Evolutionary conservation across 2,888 invertebrate species (phyloP), one percentile per base, ranked within the genome.

Genomic region (Drosophila demipolita): DNA sequence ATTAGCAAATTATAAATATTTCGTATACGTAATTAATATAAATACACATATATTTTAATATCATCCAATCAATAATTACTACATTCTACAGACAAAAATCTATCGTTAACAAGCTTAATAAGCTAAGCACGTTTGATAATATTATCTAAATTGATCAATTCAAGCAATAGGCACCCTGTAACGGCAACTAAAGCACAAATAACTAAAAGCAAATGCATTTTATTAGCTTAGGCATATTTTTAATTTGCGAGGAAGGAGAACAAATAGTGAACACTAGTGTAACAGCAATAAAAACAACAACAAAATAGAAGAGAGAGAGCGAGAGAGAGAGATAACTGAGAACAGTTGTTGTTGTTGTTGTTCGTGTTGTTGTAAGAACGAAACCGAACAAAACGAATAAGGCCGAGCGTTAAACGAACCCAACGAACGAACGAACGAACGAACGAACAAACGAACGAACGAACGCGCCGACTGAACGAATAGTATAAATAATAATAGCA

Each of bases 241-340:
- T 80, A 79, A 88, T 82, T 88, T 85, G 89, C 85, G 82, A 91
- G 90, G 90, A 91, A 91, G 91, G 91, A 89, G 91, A 91, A 85
- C 83, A 90, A 90, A 90, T 82, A 90, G 77, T 82, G 81, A 87
- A 78, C 80, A 64, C 78, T 60, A 45, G 65, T 70, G 74, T 38
- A 76, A 70, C 69, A 66, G 63, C 78, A 65, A n/a, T 33, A 52
- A 36, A 36, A 55, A 23, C 64, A 64, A 45, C 53, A 69, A 45
- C 64, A 53, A 26, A 50, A 62, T 29, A 52, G 49, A 40, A n/a
- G 23, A 29, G 15, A 23, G 17, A 32, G 50, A 59, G 29, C 15
- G 23, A 29, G 15, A 23, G 17, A 32, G 50, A 59, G 29, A 29
- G 29, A 29, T 29, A 29, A 62, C 53, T 72, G 67, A 36, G 57